Evolutionary conservation across 2,797 vertebrate genomes (phyloP), one percentile per base, ranked within the genome.

Genomic region (Rallus crepitans): DNA sequence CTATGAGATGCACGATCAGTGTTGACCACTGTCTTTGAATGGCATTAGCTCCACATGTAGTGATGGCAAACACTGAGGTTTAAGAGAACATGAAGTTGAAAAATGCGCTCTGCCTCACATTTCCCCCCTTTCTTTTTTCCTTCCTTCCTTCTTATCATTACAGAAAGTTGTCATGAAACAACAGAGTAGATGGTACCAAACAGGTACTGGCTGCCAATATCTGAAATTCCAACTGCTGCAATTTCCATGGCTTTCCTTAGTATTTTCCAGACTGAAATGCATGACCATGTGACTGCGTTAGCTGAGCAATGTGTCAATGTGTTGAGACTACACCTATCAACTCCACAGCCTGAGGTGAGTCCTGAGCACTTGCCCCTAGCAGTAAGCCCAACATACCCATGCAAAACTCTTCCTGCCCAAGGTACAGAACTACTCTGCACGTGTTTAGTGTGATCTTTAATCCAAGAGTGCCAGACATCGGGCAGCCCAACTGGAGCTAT

Each of bases 1-100:
- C 23, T 27, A 1, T 4, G 30, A 64, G 37, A 75, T 0, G 0
- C 14, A 48, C 31, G 55, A 56, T 64, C 40, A 55, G 31, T 3
- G 1, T 0, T 64, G 55, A 66, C 39, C 17, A 12, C 21, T 39
- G 31, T 42, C 40, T 56, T 60, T 69, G 24, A 73, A 71, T 21
- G 35, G n/a, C 42, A 28, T 55, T 33, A 69, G 15, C 37, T 64
- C 20, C 23, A 59, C 48, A 11, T 6, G 13, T 25, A 10, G 25
- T 0, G 2, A 86, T 23, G 33, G 37, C 28, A 87, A 82, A 85
- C 31, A 42, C 79, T 11, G 20, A 61, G 31, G 3, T 47, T 66
- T 48, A 83, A 71, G 53, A 87, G 60, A 81, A 73, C 3, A 33
- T 1, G 40, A 52, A 65, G 57, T 50, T 68, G 59, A 75, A 15